Base-by-base conservation (phyloP, 1,140 invertebrate species). In the Ceratina calcarata region DNA sequence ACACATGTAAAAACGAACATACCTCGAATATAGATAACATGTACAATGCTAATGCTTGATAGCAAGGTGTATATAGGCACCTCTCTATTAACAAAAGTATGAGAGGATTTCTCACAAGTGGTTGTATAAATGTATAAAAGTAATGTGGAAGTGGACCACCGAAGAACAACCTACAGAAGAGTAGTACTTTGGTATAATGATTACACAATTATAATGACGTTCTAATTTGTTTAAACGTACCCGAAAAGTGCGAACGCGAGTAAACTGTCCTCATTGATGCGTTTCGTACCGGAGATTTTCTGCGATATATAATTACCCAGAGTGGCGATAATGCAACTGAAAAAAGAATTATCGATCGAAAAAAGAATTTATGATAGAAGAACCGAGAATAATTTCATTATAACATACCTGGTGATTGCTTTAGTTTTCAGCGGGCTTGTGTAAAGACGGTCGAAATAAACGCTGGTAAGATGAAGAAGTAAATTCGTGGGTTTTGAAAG, bases 81-180 rank as follows among this genome's bases (percentile, higher is more conserved):
- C 96, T 93, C 89, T 97, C 96, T 78, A 96, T 93, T 16, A 96
- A 72, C 45, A 96, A 88, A 93, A 94, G 76, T 90, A 91, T n/a
- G 13, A 93, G 82, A 24, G 93, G 91, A 82, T 94, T 92, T 86
- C 93, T 93, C 3, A 94, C 90, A 78, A 96, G 94, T 27, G 90
- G 74, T 69, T 87, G 82, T 83, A 93, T 81, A 58, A 90, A 93
- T 78, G 93, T 91, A 86, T 96, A 96, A 88, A 96, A 96, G 84
- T 94, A 96, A 90, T 96, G 96, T 7, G 96, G 96, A 2, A 96
- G 91, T 22, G 95, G 93, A 7, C 96, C 96, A 45, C 96, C 96
- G 91, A 96, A 96, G 16, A 96, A 84, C 24, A 96, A 91, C 37
- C 95, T 95, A 89, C 51, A 91, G 93, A 58, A 55, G 37, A 37